A percentile compares a stretch with the other conserved stretches of the same genome.
Conservation (phyloP, 2,888 invertebrate species). For the Himalopsyche japonica region DNA sequence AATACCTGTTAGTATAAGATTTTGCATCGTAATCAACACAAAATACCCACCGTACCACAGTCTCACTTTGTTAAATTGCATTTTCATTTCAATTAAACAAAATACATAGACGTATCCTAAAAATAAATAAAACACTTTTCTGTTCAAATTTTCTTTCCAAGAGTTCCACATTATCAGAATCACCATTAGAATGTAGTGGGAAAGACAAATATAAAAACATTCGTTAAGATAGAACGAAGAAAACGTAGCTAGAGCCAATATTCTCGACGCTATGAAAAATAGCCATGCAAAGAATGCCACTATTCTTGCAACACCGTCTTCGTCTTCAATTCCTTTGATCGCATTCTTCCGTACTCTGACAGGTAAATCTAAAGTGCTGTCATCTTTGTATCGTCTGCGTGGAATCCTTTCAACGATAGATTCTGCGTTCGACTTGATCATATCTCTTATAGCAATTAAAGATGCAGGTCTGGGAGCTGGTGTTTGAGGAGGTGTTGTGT, state of each 20-base stretch:
- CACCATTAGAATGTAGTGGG: slow-evolving; percentile 70
- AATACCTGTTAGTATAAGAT: slow-evolving; percentile 67
- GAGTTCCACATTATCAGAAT: slow-evolving; percentile 66
- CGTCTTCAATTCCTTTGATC: slow-evolving; percentile 71
- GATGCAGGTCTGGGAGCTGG: slow-evolving; percentile 39
- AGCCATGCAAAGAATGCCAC: slow-evolving; percentile 79
- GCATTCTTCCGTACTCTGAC: slow-evolving; percentile 55
- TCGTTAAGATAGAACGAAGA: slow-evolving; percentile 68
- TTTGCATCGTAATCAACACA: slow-evolving; percentile 67
- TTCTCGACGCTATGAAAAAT: slow-evolving; percentile 70
- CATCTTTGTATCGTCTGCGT: slow-evolving; percentile 25
- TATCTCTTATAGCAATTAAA: slow-evolving; percentile 51
- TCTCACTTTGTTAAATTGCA: slow-evolving; percentile 73
- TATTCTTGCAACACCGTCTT: slow-evolving; percentile 70
- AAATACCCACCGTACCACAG: slow-evolving; percentile 73
- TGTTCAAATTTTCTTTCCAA: slow-evolving; percentile 55
- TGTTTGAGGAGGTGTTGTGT: slow-evolving; percentile 33
- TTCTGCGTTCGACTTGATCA: slow-evolving; percentile 50
- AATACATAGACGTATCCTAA: slow-evolving; percentile 75
- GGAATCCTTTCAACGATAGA: slow-evolving; percentile 33
- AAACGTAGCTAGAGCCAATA: slow-evolving; percentile 71
- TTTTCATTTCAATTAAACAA: slow-evolving; percentile 77
- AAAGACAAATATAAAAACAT: slow-evolving; percentile 61
- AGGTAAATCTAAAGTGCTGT: slow-evolving; percentile 48
- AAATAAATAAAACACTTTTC: slow-evolving; percentile 67